These are phyloP conservation scores for Erpobdella octoculata DNA, from an alignment of 2,888 invertebrate genomes.

Conservation along the genomic window DNA sequence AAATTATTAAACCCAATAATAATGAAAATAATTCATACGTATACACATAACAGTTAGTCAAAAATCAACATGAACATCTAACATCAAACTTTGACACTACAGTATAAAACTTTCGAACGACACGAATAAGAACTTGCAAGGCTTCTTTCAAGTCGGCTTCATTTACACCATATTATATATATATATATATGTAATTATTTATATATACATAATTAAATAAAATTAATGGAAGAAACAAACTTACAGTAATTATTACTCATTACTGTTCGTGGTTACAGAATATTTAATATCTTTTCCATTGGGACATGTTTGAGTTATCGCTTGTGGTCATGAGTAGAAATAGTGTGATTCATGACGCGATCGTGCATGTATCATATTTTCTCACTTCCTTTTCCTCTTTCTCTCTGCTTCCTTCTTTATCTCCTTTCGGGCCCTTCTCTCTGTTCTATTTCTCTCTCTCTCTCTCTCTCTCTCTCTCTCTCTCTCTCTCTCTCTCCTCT, in stretches of 20 bases:
- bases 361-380: too few species aligned
- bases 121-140: too few species aligned
- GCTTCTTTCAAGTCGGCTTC: not conserved
- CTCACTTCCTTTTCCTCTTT: not conserved
- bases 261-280: not conserved
- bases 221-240: not conserved
- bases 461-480: not conserved
- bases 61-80: too few species aligned
- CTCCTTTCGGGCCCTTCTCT: not conserved
- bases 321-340: too few species aligned
- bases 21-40: too few species aligned
- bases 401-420: conserved; percentile 1
- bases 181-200: not conserved
- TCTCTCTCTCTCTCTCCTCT: not conserved
- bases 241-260: not conserved
- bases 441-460: conserved; percentile 11
- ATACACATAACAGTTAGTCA: too few species aligned
- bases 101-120: too few species aligned
- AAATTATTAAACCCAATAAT: too few species aligned
- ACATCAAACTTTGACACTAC: too few species aligned
- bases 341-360: too few species aligned
- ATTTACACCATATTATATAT: not conserved
- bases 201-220: not conserved
- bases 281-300: too few species aligned
- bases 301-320: too few species aligned